These are phyloP conservation scores for Shargacucullia verbasci DNA, from an alignment of 2,888 invertebrate genomes.

Conservation along the genomic window DNA sequence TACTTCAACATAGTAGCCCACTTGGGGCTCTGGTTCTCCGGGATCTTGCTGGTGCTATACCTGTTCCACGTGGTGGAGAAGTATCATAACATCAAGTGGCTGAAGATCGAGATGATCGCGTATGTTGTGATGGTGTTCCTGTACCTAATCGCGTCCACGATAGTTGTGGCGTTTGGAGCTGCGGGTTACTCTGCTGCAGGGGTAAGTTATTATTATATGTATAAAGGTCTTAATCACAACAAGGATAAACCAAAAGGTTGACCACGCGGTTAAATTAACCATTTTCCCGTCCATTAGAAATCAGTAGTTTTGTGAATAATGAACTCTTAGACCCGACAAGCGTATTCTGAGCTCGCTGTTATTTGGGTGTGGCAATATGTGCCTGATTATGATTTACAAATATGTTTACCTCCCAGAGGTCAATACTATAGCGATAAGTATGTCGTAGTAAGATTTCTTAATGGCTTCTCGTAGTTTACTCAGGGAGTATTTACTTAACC, in stretches of 20 bases:
- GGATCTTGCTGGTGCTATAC: slow-evolving; percentile 92
- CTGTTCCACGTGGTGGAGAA: slow-evolving; percentile 95
- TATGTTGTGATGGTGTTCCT: slow-evolving; percentile 91
- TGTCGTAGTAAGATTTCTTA: too few relatives aligned
- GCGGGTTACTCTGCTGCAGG: slow-evolving; percentile 92
- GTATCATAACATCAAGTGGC: slow-evolving; percentile 94
- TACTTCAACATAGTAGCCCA: slow-evolving; percentile 94
- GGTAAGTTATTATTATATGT: slow-evolving; percentile 87
- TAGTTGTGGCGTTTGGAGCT: slow-evolving; percentile 91
- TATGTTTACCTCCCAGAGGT: neutral
- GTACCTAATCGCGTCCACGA: slow-evolving; percentile 93
- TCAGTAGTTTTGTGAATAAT: too few relatives aligned
- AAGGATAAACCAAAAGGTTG: too few relatives aligned
- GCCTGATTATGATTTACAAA: slow-evolving; percentile 1
- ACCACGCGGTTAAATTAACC: too few relatives aligned
- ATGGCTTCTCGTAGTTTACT: too few relatives aligned
- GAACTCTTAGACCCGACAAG: too few relatives aligned
- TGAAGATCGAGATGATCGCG: slow-evolving; percentile 94
- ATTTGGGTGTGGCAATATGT: slow-evolving; percentile 14
- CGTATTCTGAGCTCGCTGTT: neutral
- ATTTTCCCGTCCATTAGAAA: too few relatives aligned
- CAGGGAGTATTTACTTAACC: too few relatives aligned
- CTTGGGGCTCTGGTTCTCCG: slow-evolving; percentile 94
- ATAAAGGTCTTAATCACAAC: too few relatives aligned
- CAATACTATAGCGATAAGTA: neutral